phyloP scores from a whole-genome alignment of 2,113 vertebrate species.

The Mionectes macconnelli region DNA sequence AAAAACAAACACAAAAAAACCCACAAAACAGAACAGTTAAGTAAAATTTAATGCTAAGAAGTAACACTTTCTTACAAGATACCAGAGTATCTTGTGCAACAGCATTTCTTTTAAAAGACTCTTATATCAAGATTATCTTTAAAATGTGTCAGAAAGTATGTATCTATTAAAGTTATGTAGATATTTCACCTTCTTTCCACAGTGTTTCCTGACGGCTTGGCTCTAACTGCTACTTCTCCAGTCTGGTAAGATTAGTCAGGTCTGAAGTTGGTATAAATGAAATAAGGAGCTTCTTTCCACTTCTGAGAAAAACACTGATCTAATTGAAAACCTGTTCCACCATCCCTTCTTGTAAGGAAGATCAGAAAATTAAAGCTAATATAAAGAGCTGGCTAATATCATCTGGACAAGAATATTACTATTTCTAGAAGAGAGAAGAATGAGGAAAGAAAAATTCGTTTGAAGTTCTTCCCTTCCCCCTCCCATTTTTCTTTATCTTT shows the following conservation, averaged over 20 bases:
- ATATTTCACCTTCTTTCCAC: background rate
- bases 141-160: background rate
- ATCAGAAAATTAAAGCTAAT: background rate
- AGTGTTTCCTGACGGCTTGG: background rate
- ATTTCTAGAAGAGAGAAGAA: background rate
- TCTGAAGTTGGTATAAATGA: background rate
- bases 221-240: background rate
- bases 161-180: background rate
- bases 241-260: background rate
- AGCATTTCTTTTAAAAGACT: background rate
- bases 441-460: background rate
- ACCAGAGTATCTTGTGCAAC: background rate
- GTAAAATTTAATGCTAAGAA: background rate
- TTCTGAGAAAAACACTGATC: background rate
- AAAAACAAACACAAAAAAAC: background rate
- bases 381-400: background rate
- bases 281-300: background rate
- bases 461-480: background rate
- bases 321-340: background rate
- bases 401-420: background rate
- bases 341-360: background rate
- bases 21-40: background rate
- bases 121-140: background rate
- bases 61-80: background rate
- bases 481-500: background rate